Evolutionary conservation across 2,888 invertebrate species (phyloP).

Genomic region (Yponomeuta malinellus): DNA sequence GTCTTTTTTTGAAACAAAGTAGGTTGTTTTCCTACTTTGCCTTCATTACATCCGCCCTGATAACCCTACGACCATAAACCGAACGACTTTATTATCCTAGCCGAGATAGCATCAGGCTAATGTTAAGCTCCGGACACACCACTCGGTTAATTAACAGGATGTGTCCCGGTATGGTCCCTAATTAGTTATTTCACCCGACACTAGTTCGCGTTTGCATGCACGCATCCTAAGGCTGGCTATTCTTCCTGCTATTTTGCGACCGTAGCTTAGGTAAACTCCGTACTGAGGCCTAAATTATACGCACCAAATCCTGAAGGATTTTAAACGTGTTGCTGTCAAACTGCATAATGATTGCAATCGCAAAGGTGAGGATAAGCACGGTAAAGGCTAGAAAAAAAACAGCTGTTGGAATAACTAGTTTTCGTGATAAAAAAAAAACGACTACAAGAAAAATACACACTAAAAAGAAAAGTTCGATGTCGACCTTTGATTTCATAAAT

Average conservation of each 20-base stretch:
- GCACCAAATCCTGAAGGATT: no score
- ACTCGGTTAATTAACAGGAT: not conserved
- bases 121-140: not conserved
- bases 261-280: not conserved
- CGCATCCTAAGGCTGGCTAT: not conserved
- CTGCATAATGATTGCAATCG: no score
- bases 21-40: no score
- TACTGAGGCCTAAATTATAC: not conserved
- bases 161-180: not conserved
- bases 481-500: no score
- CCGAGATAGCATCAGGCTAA: not conserved
- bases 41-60: not conserved
- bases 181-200: not conserved
- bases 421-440: no score
- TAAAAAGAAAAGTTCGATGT: no score
- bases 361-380: no score
- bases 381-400: no score
- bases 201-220: not conserved
- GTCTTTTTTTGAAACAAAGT: no score
- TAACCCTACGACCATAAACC: not conserved
- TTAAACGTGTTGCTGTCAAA: no score
- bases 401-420: no score
- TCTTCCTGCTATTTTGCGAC: not conserved
- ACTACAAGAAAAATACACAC: no score
- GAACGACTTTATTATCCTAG: not conserved